These are phyloP conservation scores for Sialia sialis DNA, from an alignment of 2,113 vertebrate genomes.

Conservation along the genomic window DNA sequence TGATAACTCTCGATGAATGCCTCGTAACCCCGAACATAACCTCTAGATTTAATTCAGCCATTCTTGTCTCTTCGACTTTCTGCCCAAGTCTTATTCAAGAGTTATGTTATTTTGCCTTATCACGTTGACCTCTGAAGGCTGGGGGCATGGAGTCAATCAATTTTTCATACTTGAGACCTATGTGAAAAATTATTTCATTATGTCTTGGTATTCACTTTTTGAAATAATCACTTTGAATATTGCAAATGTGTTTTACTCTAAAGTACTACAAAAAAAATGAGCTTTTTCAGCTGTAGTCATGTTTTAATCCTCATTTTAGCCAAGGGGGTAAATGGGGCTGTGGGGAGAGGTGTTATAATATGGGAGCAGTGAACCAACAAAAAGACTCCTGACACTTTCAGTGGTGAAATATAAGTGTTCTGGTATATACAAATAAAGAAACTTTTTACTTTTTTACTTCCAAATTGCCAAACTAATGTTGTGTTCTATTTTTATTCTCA, in stretches of 20 bases:
- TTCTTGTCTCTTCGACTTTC: constrained; percentile 19
- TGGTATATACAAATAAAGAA: background rate
- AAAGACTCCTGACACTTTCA: background rate
- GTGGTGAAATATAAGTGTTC: background rate
- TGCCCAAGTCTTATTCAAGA: background rate
- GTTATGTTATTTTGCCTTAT: constrained; percentile 22
- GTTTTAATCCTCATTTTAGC: background rate
- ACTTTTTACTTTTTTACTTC: background rate
- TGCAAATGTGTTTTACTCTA: background rate
- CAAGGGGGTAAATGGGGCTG: too few species aligned
- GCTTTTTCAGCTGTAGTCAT: background rate
- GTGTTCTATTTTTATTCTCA: background rate
- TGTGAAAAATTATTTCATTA: background rate
- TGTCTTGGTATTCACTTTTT: background rate
- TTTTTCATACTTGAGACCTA: constrained; percentile 15
- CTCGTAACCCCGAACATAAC: background rate
- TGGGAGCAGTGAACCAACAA: background rate
- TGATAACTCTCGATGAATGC: background rate
- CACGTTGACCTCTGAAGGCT: constrained; percentile 20
- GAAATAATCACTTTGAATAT: background rate
- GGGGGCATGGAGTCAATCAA: constrained; percentile 21
- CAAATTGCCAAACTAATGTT: background rate
- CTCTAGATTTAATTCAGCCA: constrained; percentile 26
- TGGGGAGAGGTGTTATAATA: background rate
- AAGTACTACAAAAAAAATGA: background rate